These are phyloP conservation scores for Macaca nemestrina DNA, from an alignment of 2,113 vertebrate genomes.

Conservation along the genomic window DNA sequence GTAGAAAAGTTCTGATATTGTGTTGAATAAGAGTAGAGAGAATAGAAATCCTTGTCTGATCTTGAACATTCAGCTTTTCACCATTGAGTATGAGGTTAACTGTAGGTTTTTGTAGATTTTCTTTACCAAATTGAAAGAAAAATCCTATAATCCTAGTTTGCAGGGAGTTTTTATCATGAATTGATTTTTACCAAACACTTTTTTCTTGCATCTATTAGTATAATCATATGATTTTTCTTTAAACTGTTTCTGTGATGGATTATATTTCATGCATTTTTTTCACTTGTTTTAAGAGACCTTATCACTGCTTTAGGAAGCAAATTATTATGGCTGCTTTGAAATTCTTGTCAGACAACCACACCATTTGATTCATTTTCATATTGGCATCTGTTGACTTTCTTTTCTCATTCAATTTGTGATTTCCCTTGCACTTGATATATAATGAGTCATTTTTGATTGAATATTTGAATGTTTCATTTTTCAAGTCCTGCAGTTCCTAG, in stretches of 20 bases:
- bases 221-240: background rate
- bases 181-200: background rate
- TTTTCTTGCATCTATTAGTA: background rate
- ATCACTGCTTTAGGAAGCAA: background rate
- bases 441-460: background rate
- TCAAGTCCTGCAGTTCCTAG: background rate
- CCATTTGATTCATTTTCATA: background rate
- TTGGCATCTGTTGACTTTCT: background rate
- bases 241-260: background rate
- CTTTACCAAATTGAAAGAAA: background rate
- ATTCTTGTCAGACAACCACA: background rate
- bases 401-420: background rate
- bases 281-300: background rate
- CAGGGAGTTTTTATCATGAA: background rate
- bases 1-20: background rate
- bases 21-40: background rate
- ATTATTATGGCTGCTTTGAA: background rate
- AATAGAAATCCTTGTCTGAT: background rate
- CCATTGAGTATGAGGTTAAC: background rate
- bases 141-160: background rate
- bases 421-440: background rate
- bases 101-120: background rate
- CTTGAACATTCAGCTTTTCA: background rate
- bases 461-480: background rate
- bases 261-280: background rate